These are phyloP conservation scores for Bos javanicus DNA, from an alignment of 2,113 vertebrate genomes.

Conservation along the genomic window DNA sequence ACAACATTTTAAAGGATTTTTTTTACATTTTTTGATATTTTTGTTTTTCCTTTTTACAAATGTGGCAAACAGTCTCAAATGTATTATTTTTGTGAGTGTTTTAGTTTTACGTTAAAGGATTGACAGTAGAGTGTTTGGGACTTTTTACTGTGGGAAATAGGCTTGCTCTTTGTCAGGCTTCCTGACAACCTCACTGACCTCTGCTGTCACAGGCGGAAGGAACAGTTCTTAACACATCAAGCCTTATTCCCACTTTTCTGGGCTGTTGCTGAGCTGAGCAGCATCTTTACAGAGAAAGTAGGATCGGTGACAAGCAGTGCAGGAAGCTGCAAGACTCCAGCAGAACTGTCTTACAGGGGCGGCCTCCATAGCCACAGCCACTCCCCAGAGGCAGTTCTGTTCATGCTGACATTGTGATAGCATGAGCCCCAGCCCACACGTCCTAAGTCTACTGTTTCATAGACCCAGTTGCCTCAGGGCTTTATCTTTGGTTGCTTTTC, in stretches of 20 bases:
- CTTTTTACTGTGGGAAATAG: conserved; percentile 14
- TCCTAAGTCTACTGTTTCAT: not conserved
- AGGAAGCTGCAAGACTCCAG: not conserved
- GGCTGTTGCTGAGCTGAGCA: not conserved
- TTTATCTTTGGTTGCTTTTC: not conserved
- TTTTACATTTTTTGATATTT: not conserved
- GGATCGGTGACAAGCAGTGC: not conserved
- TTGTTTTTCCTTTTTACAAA: conserved; percentile 49
- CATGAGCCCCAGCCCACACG: not conserved
- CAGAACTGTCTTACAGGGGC: not conserved
- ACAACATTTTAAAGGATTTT: conserved; percentile 37
- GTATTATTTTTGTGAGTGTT: conserved; percentile 36
- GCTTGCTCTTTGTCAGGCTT: not conserved
- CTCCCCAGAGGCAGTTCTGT: not conserved
- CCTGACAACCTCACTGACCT: not conserved
- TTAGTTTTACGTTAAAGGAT: conserved; percentile 9
- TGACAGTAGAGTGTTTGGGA: not conserved
- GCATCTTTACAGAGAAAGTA: not conserved
- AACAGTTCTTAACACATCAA: not conserved
- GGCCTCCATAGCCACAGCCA: fast-evolving
- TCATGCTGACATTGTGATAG: not conserved
- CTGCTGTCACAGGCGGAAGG: not conserved
- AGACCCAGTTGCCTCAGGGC: not conserved
- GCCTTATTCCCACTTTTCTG: not conserved
- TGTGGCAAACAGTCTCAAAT: conserved; percentile 30